Conservation (phyloP, 2,113 vertebrate species). For the Microtus ochrogaster region DNA sequence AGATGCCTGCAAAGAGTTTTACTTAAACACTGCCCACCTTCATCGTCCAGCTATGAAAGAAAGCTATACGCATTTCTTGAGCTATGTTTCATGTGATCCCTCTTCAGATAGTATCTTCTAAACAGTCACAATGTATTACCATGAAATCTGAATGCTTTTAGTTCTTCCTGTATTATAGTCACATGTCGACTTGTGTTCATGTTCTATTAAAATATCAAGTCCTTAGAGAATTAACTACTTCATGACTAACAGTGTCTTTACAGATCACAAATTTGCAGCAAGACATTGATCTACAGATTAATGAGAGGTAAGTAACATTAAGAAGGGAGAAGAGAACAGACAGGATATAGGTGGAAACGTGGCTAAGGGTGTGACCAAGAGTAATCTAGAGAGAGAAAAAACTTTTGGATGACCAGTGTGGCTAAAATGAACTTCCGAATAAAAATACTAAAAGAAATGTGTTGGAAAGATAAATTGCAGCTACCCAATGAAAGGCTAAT, state of each 20-base stretch:
- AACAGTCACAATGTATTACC: neutral
- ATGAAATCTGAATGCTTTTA: neutral
- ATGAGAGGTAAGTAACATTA: neutral
- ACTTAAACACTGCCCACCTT: neutral
- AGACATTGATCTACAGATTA: neutral
- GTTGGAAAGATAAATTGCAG: neutral
- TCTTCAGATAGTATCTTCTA: neutral
- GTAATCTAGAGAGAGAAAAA: neutral
- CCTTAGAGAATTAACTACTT: neutral
- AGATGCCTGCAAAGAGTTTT: neutral
- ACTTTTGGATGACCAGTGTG: neutral
- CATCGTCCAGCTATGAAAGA: neutral
- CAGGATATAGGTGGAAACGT: neutral
- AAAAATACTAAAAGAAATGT: neutral
- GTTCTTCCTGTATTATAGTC: neutral
- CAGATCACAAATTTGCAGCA: neutral
- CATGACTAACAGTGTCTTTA: neutral
- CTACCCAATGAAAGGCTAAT: neutral
- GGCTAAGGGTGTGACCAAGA: neutral
- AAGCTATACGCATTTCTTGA: neutral
- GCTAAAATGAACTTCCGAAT: neutral
- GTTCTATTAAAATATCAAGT: neutral
- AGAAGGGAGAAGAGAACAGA: neutral
- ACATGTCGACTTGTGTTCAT: neutral
- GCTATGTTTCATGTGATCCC: neutral